Conservation (phyloP, 1,140 invertebrate species). For the Portunus trituberculatus region DNA sequence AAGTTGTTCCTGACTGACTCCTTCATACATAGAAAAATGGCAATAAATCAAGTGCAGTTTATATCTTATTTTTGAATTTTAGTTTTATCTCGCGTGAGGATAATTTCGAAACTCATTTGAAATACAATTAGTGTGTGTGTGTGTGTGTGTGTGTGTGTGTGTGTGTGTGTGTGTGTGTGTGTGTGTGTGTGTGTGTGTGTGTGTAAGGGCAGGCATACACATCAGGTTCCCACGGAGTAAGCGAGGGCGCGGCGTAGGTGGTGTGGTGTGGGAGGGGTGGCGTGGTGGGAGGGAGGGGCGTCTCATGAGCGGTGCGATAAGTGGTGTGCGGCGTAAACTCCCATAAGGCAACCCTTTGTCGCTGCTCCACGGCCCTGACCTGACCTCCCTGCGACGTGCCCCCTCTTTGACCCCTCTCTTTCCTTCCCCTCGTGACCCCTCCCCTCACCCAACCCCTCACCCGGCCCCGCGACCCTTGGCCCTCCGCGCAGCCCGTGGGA, state of each 20-base stretch:
- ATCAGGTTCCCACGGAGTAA: too few relatives aligned
- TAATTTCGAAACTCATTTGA: too few relatives aligned
- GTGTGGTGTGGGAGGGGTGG: too few relatives aligned
- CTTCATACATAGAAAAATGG: too few relatives aligned
- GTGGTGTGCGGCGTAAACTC: background rate
- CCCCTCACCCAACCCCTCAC: background rate
- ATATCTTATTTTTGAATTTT: background rate
- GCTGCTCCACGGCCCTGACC: background rate
- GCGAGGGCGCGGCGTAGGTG: too few relatives aligned
- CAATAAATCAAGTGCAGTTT: background rate
- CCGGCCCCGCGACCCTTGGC: background rate
- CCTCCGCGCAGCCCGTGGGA: background rate
- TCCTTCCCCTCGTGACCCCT: background rate
- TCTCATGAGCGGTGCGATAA: background rate
- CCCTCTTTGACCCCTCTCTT: background rate
- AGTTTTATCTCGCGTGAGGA: too few relatives aligned
- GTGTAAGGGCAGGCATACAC: background rate
- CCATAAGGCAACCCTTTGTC: background rate
- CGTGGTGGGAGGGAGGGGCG: background rate
- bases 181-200: background rate
- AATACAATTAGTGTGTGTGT: background rate
- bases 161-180: constrained; percentile 25
- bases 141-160: background rate
- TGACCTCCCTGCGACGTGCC: background rate
- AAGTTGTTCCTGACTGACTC: too few relatives aligned